Conservation (phyloP, 1,140 invertebrate species). For the Radopholus similis region DNA sequence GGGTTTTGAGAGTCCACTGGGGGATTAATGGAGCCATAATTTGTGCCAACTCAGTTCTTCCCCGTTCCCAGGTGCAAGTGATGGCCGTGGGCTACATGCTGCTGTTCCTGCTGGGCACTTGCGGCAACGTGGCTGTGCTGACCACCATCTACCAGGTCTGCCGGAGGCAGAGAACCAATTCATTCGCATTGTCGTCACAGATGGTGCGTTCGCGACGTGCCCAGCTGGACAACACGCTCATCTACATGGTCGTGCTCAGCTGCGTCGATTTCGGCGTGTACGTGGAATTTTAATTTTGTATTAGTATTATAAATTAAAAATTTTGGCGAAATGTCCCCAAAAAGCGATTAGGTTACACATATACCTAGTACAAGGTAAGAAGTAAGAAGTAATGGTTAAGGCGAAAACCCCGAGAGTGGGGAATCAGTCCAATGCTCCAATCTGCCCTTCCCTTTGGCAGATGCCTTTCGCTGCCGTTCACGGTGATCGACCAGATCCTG, state of each 20-base stretch:
- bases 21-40: conserved; percentile 1
- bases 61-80: conserved; percentile 48
- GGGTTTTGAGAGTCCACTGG: too few species aligned
- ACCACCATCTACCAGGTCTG: conserved; percentile 57
- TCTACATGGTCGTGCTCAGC: conserved; percentile 57
- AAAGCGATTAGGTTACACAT: neutral
- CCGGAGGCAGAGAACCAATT: neutral
- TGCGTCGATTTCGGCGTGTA: conserved; percentile 58
- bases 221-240: conserved; percentile 54
- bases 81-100: conserved; percentile 58
- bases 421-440: too few species aligned
- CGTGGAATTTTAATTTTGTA: neutral
- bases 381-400: neutral
- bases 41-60: conserved; percentile 32
- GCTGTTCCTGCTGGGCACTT: conserved; percentile 55
- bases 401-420: too few species aligned
- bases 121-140: conserved; percentile 57
- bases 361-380: neutral
- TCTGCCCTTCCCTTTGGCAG: neutral
- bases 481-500: conserved; percentile 59
- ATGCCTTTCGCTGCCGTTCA: conserved; percentile 56
- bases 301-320: neutral
- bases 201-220: conserved; percentile 45
- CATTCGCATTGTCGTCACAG: neutral
- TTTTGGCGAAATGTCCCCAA: neutral